These are phyloP conservation scores for Microctonus aethiopoides DNA, from an alignment of 2,888 invertebrate genomes.

Conservation along the genomic window DNA sequence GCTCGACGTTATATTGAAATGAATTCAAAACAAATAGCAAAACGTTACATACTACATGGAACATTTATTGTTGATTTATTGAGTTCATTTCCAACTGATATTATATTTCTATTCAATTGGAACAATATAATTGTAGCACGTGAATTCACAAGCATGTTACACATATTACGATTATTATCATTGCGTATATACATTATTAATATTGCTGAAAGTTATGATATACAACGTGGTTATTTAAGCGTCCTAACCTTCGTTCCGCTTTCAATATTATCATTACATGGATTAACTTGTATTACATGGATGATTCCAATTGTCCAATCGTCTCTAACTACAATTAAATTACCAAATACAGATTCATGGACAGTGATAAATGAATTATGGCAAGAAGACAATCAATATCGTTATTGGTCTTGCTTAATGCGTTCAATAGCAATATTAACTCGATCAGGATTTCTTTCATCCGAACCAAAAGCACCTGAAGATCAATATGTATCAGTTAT, in stretches of 20 bases:
- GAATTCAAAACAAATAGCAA: constrained; percentile 46
- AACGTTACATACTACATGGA: constrained; percentile 47
- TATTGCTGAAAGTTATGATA: constrained; percentile 46
- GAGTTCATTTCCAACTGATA: constrained; percentile 59
- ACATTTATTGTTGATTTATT: constrained; percentile 55
- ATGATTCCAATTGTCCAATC: constrained; percentile 51
- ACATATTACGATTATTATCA: constrained; percentile 53
- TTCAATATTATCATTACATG: constrained; percentile 53
- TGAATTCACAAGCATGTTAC: constrained; percentile 50
- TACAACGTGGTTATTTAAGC: constrained; percentile 45
- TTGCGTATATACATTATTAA: constrained; percentile 46
- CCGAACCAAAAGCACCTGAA: constrained; percentile 46
- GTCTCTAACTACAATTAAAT: constrained; percentile 38
- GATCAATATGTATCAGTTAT: constrained; percentile 55
- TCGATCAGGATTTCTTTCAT: constrained; percentile 52
- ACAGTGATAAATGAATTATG: constrained; percentile 50
- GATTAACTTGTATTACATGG: constrained; percentile 60
- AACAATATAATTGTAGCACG: constrained; percentile 46
- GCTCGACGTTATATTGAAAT: constrained; percentile 51
- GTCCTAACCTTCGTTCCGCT: constrained; percentile 50
- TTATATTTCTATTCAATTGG: constrained; percentile 51
- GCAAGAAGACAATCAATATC: constrained; percentile 34
- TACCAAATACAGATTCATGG: constrained; percentile 55
- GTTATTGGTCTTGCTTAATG: constrained; percentile 51
- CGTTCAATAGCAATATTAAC: constrained; percentile 54